These are phyloP conservation scores for Caretta caretta DNA, from an alignment of 2,113 vertebrate genomes.

Conservation along the genomic window DNA sequence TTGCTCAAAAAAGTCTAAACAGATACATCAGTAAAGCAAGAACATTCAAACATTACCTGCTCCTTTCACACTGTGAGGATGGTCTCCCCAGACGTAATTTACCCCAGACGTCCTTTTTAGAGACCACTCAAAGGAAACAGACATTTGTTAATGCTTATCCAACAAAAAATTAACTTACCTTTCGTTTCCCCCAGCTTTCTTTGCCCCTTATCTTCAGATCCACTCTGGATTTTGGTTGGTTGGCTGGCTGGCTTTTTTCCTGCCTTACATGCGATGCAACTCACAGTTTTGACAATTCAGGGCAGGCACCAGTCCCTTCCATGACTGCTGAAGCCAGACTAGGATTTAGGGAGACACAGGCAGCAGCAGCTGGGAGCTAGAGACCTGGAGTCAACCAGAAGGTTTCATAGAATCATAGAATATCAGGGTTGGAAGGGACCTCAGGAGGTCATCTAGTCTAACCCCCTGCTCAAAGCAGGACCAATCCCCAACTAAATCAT, in stretches of 20 bases:
- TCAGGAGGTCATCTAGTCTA: too few species aligned
- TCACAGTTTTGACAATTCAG: neutral
- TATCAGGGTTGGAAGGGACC: too few species aligned
- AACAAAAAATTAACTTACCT: neutral
- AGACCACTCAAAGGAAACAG: constrained; percentile 14
- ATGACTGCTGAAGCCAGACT: neutral
- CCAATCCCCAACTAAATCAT: too few species aligned
- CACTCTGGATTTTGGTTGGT: neutral
- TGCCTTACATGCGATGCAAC: neutral
- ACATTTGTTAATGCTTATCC: neutral
- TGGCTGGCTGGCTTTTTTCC: neutral
- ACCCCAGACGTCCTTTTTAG: constrained; percentile 53
- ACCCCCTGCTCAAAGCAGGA: too few species aligned
- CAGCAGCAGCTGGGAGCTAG: neutral
- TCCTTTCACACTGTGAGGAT: constrained; percentile 50
- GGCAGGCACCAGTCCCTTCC: neutral
- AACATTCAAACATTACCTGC: constrained; percentile 45
- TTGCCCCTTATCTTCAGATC: neutral
- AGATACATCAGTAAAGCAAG: neutral
- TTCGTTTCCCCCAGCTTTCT: neutral
- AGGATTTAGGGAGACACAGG: neutral
- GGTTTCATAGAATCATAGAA: too few species aligned
- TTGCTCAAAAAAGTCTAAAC: constrained; percentile 59
- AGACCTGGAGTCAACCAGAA: neutral
- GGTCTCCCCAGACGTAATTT: constrained; percentile 38